Evolutionary conservation across 2,797 vertebrate genomes (phyloP).

Genomic region (Lagorchestes hirsutus): DNA sequence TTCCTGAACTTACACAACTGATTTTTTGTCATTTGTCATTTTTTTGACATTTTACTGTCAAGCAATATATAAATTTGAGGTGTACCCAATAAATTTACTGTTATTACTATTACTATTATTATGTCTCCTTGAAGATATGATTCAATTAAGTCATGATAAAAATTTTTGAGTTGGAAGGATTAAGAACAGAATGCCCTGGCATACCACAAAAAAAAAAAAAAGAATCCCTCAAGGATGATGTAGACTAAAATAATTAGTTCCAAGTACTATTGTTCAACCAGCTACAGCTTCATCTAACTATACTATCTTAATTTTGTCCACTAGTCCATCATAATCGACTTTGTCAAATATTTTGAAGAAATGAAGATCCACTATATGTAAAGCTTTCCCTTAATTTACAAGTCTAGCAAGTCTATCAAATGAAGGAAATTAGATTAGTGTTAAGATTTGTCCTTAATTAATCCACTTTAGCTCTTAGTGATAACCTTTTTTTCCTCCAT

Average conservation of each 20-base stretch:
- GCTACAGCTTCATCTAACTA: neutral
- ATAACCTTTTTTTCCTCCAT: neutral
- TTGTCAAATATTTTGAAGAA: neutral
- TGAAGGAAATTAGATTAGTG: neutral
- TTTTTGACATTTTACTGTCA: neutral
- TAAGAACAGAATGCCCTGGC: too few species aligned
- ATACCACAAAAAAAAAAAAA: neutral
- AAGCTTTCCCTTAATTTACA: neutral
- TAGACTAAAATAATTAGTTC: neutral
- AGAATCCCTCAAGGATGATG: neutral
- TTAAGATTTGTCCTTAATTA: neutral
- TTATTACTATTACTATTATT: neutral
- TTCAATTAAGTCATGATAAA: neutral
- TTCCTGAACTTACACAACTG: neutral
- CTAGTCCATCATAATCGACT: neutral
- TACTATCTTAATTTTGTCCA: neutral
- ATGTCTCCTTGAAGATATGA: neutral
- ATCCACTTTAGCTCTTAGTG: neutral
- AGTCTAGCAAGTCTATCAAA: neutral
- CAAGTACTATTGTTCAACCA: neutral
- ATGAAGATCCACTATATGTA: neutral
- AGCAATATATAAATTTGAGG: neutral
- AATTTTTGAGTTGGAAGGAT: neutral
- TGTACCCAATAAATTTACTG: neutral
- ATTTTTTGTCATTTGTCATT: neutral